Evolutionary conservation across 2,888 invertebrate genomes (phyloP).

Genomic region (Isoperla grammatica): DNA sequence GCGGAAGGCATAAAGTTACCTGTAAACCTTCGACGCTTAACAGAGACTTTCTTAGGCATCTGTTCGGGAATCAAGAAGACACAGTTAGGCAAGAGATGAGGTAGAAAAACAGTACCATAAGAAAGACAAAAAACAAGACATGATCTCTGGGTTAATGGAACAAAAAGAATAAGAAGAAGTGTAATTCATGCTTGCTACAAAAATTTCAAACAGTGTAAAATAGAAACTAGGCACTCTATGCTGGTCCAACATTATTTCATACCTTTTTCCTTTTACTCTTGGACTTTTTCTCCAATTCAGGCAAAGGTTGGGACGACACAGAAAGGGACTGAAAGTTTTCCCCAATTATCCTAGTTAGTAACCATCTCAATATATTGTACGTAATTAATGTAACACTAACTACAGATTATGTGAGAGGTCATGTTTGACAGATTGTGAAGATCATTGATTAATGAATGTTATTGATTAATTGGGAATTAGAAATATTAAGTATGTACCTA

Average conservation of each 20-base stretch:
- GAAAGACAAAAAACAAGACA: not conserved
- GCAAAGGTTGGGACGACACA: conserved; percentile 28
- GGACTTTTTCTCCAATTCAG: conserved; percentile 26
- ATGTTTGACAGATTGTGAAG: no score
- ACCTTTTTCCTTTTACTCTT: conserved; percentile 31
- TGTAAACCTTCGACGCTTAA: conserved; percentile 44
- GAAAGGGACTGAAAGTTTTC: conserved; percentile 29
- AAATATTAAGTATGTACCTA: not conserved
- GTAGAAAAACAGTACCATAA: conserved; percentile 13
- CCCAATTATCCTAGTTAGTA: conserved; percentile 20
- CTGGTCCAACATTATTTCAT: conserved; percentile 10
- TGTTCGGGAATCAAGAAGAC: conserved; percentile 40
- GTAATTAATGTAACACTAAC: no score
- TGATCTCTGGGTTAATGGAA: not conserved
- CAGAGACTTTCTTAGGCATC: conserved; percentile 43
- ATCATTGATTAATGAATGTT: not conserved
- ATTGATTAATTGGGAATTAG: not conserved
- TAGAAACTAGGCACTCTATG: not conserved
- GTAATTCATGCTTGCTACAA: not conserved
- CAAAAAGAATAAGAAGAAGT: not conserved
- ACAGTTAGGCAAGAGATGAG: conserved; percentile 16
- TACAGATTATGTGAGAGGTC: no score
- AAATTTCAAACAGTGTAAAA: not conserved
- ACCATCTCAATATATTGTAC: conserved; percentile 2
- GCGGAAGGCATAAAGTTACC: conserved; percentile 35